phyloP scores from a whole-genome alignment of 2,888 invertebrate genomes.

The Taphrorychus bicolor region DNA sequence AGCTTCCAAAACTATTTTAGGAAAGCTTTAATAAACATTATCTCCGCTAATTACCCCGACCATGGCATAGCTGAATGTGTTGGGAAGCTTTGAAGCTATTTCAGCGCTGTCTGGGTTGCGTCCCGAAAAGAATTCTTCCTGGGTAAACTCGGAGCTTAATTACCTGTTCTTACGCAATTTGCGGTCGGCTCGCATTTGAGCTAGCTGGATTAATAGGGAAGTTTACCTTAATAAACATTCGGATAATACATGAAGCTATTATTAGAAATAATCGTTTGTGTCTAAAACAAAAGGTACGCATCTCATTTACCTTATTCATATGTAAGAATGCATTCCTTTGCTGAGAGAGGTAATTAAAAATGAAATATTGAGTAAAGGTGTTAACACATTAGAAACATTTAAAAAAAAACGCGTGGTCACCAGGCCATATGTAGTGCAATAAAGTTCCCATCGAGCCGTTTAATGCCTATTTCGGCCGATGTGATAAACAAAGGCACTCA shows the following conservation, averaged over 20 bases:
- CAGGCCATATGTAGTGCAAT: neutral
- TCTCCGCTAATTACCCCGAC: conserved; percentile 24
- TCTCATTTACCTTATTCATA: no score
- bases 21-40: conserved; percentile 20
- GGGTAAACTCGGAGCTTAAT: neutral
- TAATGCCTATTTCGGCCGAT: conserved; percentile 1
- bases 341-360: no score
- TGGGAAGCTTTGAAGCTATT: conserved; percentile 2
- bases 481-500: conserved; percentile 10
- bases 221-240: no score
- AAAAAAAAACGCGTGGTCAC: neutral
- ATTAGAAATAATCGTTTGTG: no score
- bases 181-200: no score
- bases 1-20: conserved; percentile 20
- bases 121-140: neutral
- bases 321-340: no score
- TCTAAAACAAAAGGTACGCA: no score
- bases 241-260: no score
- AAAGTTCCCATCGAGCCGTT: conserved; percentile 6
- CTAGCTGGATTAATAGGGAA: no score
- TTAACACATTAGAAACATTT: neutral
- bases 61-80: conserved; percentile 15
- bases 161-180: no score
- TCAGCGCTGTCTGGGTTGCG: neutral
- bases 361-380: no score